Conservation (phyloP, 2,113 vertebrate species). For the Lycaon pictus region DNA sequence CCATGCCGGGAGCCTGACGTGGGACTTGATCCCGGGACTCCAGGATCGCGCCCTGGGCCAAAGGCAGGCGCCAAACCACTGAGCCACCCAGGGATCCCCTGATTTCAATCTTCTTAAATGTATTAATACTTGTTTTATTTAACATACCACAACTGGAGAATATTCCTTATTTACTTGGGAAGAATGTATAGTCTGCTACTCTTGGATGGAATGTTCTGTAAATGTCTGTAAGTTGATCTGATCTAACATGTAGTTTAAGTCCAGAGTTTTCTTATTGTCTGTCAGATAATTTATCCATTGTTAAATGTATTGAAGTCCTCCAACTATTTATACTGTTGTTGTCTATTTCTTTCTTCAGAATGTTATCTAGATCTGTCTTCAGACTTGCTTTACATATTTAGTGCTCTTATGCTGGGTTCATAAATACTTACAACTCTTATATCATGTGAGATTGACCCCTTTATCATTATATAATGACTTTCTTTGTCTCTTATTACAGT, state of each 20-base stretch:
- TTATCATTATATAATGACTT: background rate
- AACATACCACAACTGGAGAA: background rate
- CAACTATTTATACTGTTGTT: background rate
- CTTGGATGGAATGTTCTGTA: background rate
- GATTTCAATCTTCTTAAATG: background rate
- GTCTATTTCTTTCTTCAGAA: background rate
- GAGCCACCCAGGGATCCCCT: background rate
- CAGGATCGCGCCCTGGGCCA: too few species aligned
- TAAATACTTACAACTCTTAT: background rate
- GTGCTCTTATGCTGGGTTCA: background rate
- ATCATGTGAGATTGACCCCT: background rate
- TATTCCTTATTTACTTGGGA: background rate
- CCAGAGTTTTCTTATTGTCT: background rate
- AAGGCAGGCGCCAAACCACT: too few species aligned
- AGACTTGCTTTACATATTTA: background rate
- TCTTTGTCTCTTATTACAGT: background rate
- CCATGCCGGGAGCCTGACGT: too few species aligned
- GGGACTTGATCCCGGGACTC: too few species aligned
- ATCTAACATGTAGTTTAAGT: background rate
- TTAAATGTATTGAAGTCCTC: background rate
- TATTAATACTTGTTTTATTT: background rate
- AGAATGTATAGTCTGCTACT: background rate
- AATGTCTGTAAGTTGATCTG: background rate
- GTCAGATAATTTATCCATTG: background rate
- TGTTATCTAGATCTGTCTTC: background rate